These are phyloP conservation scores for Manacus vitellinus DNA, from an alignment of 2,113 vertebrate species.

Conservation along the genomic window DNA sequence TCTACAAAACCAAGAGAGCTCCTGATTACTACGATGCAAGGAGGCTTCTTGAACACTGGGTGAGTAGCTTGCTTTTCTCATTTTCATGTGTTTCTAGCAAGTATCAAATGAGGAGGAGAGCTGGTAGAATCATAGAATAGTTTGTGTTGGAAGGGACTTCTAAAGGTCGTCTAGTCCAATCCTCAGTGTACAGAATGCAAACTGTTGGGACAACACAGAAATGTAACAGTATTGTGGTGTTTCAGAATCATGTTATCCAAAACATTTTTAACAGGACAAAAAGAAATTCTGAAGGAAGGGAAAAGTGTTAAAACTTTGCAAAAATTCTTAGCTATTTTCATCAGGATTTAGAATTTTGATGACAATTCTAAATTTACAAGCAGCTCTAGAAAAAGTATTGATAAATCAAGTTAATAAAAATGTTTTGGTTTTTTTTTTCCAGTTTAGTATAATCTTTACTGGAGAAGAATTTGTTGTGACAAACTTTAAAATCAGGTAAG, in stretches of 20 bases:
- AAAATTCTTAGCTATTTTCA: background rate
- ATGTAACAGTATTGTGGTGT: background rate
- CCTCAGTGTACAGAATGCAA: background rate
- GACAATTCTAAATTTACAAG: background rate
- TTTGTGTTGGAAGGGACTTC: background rate
- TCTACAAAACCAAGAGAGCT: conserved; percentile 17
- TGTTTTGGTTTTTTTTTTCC: background rate
- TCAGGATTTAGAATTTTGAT: background rate
- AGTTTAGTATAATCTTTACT: conserved; percentile 56
- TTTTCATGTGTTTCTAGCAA: background rate
- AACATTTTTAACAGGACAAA: background rate
- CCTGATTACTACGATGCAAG: conserved; percentile 37
- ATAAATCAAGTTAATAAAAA: background rate
- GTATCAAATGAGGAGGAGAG: background rate
- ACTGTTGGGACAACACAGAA: background rate
- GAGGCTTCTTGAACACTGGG: conserved; percentile 59
- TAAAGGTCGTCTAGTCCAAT: background rate
- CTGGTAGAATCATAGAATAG: background rate
- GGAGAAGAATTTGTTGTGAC: conserved; percentile 49
- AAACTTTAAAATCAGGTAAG: conserved; percentile 58
- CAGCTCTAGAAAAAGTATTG: background rate
- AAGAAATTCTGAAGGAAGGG: background rate
- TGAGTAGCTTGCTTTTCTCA: conserved; percentile 35
- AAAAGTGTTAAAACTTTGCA: background rate
- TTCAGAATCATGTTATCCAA: background rate